Evolutionary conservation across 2,888 invertebrate genomes (phyloP), one percentile per base, ranked within the genome.

Genomic region (Altica lythri): DNA sequence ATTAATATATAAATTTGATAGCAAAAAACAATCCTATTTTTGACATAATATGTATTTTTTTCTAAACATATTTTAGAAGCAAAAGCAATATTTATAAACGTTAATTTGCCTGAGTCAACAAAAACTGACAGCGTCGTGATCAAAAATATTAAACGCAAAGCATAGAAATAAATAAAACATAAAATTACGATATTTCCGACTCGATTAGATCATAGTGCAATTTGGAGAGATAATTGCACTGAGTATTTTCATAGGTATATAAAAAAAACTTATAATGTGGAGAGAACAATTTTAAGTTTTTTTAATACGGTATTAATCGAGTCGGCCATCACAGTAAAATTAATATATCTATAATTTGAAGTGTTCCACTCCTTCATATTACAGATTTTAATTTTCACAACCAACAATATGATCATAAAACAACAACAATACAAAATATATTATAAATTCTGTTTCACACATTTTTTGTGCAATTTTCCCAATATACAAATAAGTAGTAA

Each of bases 391-490:
- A 64, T 62, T 67, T 67, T 67, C 69, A 71, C 71, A 72, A 72
- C 71, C 71, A 66, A 70, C 65, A 66, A 55, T 60, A 68, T n/a
- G 60, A 68, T 69, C 64, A 67, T 70, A 72, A 70, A 66, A 67
- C 71, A 72, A 70, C 64, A 73, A 72, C 68, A 68, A 69, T 73
- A 71, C 68, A 72, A 72, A 72, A 72, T 71, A 69, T 71, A 68
- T 66, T 30, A 10, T n/a, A 38, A 48, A 66, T 66, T 61, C 44
- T 62, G 44, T 53, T 50, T 34, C 44, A 35, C 50, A 48, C 29
- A 54, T 34, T 22, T 48, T 48, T 63, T 73, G 72, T 73, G 72
- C 71, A 70, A 40, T 61, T 66, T 73, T 72, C 74, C 73, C 74
- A 74, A 76, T 75, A 75, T 75, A 74, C 74, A 75, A 70, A 74